phyloP scores from a whole-genome alignment of 1,140 invertebrate genomes.

The Atta cephalotes region DNA sequence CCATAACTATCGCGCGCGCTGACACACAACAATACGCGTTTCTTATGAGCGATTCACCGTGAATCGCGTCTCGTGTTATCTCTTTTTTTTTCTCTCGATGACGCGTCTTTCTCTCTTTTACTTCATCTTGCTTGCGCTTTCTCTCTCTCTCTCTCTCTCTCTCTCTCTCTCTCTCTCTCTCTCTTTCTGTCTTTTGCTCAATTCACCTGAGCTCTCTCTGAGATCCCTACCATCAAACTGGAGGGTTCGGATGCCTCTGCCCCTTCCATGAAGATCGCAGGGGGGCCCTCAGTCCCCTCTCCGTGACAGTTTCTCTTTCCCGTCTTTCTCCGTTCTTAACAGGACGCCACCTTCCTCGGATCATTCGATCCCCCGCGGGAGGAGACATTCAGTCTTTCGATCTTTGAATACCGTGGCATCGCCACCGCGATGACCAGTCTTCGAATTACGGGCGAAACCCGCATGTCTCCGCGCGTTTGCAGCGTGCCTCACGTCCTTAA shows the following conservation, averaged over 20 bases:
- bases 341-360: conserved; percentile 73
- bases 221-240: conserved; percentile 55
- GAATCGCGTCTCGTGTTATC: conserved; percentile 48
- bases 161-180: conserved; percentile 1
- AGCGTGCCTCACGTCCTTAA: conserved; percentile 3
- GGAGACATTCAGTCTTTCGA: conserved; percentile 78
- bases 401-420: conserved; percentile 83
- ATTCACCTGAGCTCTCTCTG: conserved; percentile 58
- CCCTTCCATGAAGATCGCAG: conserved; percentile 63
- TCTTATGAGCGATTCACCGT: conserved; percentile 77
- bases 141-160: too few species aligned
- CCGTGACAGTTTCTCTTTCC: conserved; percentile 48
- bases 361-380: conserved; percentile 79
- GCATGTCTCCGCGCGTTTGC: conserved; percentile 77
- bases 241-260: conserved; percentile 64
- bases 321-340: conserved; percentile 38
- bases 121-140: background rate
- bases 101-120: background rate
- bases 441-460: conserved; percentile 83
- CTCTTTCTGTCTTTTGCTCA: conserved; percentile 30
- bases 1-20: conserved; percentile 83
- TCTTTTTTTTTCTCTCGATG: background rate
- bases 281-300: conserved; percentile 68
- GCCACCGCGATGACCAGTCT: conserved; percentile 83
- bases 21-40: conserved; percentile 83